Evolutionary conservation across 53 echinoderm and acorn worm genomes (phyloP).

Genomic region (Astropecten irregularis): DNA sequence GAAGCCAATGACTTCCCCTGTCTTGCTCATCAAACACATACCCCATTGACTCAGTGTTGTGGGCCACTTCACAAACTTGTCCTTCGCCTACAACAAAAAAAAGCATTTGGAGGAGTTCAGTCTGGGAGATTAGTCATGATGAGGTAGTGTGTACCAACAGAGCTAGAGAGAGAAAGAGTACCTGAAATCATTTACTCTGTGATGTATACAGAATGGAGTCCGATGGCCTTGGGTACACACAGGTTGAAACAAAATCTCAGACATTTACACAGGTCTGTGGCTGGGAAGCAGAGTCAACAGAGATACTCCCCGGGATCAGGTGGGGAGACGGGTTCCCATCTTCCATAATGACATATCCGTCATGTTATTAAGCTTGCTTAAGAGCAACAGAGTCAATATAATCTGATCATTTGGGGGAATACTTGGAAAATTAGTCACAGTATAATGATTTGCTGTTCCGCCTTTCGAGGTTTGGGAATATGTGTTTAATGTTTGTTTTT

Average conservation of each 20-base stretch:
- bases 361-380: neutral
- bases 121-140: conserved; percentile 49
- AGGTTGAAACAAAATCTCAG: conserved; percentile 35
- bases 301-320: too few species aligned
- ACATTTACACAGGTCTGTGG: neutral
- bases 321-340: conserved; percentile 4
- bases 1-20: neutral
- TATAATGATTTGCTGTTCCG: neutral
- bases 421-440: neutral
- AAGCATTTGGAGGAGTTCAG: too few species aligned
- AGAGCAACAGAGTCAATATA: neutral
- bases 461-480: too few species aligned
- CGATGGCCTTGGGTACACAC: conserved; percentile 28
- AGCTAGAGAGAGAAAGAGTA: too few species aligned
- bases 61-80: conserved; percentile 13
- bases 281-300: too few species aligned
- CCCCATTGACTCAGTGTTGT: neutral
- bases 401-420: neutral
- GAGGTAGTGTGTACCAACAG: conserved; percentile 8
- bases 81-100: conserved; percentile 14
- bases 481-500: too few species aligned
- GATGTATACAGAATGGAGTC: conserved; percentile 21
- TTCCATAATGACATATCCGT: neutral
- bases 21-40: conserved; percentile 2
- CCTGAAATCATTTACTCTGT: conserved; percentile 44